These are phyloP conservation scores for Fabriciana adippe DNA, from an alignment of 2,888 invertebrate genomes.

Conservation along the genomic window DNA sequence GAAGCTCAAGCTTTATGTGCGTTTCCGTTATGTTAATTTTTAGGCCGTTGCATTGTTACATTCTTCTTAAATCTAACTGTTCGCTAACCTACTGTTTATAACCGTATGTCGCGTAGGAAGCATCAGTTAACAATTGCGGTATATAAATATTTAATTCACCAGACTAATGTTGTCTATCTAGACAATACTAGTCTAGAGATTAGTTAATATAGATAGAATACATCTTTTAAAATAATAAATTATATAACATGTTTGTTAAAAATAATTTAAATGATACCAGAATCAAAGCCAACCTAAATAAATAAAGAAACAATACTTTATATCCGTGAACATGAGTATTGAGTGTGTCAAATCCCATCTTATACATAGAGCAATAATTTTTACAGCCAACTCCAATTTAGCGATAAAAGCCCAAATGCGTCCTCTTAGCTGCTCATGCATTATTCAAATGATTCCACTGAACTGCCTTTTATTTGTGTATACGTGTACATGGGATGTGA, in stretches of 20 bases:
- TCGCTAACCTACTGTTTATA: not conserved
- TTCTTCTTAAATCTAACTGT: constrained; percentile 9
- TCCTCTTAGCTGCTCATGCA: constrained; percentile 59
- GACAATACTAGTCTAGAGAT: too few relatives aligned
- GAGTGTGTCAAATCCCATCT: constrained; percentile 22
- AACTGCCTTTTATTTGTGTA: constrained; percentile 53
- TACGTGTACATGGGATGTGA: constrained; percentile 44
- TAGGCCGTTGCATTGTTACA: constrained; percentile 12
- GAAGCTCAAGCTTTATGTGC: constrained; percentile 6
- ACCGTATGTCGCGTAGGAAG: too few relatives aligned
- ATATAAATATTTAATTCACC: too few relatives aligned
- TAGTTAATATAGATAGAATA: too few relatives aligned
- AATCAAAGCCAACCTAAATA: not conserved
- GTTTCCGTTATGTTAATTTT: constrained; percentile 11
- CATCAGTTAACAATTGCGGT: too few relatives aligned
- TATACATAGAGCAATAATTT: constrained; percentile 39
- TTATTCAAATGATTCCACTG: constrained; percentile 63
- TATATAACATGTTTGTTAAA: too few relatives aligned
- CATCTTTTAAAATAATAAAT: too few relatives aligned
- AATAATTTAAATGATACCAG: not conserved
- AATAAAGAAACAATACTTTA: not conserved
- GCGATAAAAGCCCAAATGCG: constrained; percentile 50
- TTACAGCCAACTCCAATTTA: constrained; percentile 52
- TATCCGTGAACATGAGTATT: not conserved
- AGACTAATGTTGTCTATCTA: too few relatives aligned